A percentile compares a stretch with the other conserved stretches of the same genome.
Evolutionary conservation across 2,888 invertebrate species (phyloP).

Genomic region (Cataglyphis cursor): DNA sequence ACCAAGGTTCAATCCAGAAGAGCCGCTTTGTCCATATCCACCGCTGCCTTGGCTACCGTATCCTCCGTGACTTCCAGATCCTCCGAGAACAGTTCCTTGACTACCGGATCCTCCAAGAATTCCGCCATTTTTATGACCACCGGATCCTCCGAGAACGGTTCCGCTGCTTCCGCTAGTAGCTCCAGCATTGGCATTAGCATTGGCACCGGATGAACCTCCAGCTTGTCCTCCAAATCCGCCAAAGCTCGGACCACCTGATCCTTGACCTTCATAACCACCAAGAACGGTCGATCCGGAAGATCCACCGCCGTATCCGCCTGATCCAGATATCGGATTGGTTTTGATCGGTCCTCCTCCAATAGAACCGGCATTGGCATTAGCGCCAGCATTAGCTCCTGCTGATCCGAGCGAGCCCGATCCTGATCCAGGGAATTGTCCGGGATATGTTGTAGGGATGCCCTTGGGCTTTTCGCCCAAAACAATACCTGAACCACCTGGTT

Average conservation of each 20-base stretch:
- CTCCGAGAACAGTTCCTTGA: not conserved
- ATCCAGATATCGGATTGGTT: not conserved
- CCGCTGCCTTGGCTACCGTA: slow-evolving; percentile 8
- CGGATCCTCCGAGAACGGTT: not conserved
- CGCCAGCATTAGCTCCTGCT: slow-evolving; percentile 42
- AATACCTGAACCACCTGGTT: slow-evolving; percentile 11
- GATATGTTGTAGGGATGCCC: slow-evolving; percentile 49
- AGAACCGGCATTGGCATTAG: slow-evolving; percentile 53
- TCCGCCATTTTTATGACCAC: not conserved
- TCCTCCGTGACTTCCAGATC: slow-evolving; percentile 51
- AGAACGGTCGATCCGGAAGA: slow-evolving; percentile 56
- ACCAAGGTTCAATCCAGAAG: slow-evolving; percentile 27
- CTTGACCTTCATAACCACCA: slow-evolving; percentile 24
- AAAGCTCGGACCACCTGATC: not conserved
- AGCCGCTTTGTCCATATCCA: slow-evolving; percentile 35
- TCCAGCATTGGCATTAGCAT: slow-evolving; percentile 49
- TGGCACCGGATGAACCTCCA: slow-evolving; percentile 2
- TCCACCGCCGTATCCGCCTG: slow-evolving; percentile 45
- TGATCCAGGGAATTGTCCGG: slow-evolving; percentile 44
- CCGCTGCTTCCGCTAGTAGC: not conserved
- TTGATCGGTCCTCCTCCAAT: slow-evolving; percentile 39
- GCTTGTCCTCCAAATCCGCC: slow-evolving; percentile 18
- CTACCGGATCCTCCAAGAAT: not conserved
- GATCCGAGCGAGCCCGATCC: slow-evolving; percentile 10
- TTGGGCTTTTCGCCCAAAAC: slow-evolving; percentile 5